Evolutionary conservation across 2,797 vertebrate genomes (phyloP), one percentile per base, ranked within the genome.

Genomic region (Cirrhinus molitorella): DNA sequence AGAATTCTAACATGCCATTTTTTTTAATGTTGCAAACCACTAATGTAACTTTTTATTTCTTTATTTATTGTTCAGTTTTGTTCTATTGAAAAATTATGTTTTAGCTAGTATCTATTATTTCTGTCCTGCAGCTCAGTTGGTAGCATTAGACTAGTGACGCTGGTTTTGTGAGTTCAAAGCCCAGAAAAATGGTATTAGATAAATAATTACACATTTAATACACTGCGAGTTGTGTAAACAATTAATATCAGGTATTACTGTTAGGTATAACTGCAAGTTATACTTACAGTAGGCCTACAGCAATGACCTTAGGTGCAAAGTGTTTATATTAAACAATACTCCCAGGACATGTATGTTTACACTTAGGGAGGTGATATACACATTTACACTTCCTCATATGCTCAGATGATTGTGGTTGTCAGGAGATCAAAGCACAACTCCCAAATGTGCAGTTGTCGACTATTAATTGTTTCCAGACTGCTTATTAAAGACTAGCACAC

Each of bases 381-480:
- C 37, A 53, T 21, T 65, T 47, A 34, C 11, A 75, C 63, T 40
- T 16, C 65, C 65, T 80, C 47, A 53, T 17, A 28, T 57, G 63
- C 70, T 47, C 8, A 2, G 25, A 71, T 31, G 23, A 43, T 77
- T 59, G 17, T 9, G 7, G 31, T 21, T 23, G n/a, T 80, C 65
- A 57, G 31, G 37, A 59, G 79, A 81, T 72, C 55, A 81, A 65
- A 81, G 28, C 43, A 51, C 81, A 71, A 68, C 25, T 70, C 34
- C 51, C 71, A 31, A 57, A 49, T 45, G 71, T 74, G 65, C 71
- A 51, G n/a, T n/a, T 75, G 61, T 47, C 21, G 16, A 76, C 63
- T 76, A 74, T 80, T 67, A 47, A 85, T 81, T 59, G 57, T 61
- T 75, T 61, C 53, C 40, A 59, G 51, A 59, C 40, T 76, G 47